Conservation (phyloP, 2,888 invertebrate genomes). For the Drosophila niveifrons region DNA sequence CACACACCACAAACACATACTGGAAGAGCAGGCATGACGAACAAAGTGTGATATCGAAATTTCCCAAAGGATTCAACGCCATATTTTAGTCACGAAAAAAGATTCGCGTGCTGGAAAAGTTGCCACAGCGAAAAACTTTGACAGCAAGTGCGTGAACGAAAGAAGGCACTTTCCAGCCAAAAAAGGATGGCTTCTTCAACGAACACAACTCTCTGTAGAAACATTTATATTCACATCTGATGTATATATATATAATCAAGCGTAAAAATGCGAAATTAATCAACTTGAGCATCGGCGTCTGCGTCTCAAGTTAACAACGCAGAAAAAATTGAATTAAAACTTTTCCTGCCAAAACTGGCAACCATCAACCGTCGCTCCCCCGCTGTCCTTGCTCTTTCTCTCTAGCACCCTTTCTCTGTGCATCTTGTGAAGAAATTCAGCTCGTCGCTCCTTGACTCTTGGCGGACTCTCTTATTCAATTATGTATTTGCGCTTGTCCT, state of each 20-base stretch:
- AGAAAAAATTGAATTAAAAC: conserved; percentile 82
- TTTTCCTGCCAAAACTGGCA: conserved; percentile 53
- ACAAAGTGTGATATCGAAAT: conserved; percentile 81
- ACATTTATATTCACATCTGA: conserved; percentile 7
- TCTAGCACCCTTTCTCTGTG: conserved; percentile 55
- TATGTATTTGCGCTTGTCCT: conserved; percentile 83
- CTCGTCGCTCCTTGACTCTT: conserved; percentile 26
- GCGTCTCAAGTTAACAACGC: conserved; percentile 77
- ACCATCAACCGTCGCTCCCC: conserved; percentile 11
- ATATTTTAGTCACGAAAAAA: conserved; percentile 78
- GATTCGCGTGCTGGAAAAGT: conserved; percentile 67
- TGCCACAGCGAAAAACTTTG: conserved; percentile 43
- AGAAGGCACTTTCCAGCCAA: conserved; percentile 22
- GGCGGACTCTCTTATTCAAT: conserved; percentile 72
- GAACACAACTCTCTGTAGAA: neutral
- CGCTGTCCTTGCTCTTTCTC: neutral
- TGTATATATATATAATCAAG: conserved; percentile 68
- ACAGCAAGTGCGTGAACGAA: conserved; percentile 39
- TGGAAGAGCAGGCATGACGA: conserved; percentile 58
- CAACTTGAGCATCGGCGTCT: conserved; percentile 66
- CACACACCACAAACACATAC: conserved; percentile 28
- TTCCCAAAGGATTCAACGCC: conserved; percentile 81
- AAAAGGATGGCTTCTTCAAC: conserved; percentile 21
- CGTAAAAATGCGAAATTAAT: conserved; percentile 80
- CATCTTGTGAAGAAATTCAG: conserved; percentile 29